Evolutionary conservation across 2,113 vertebrate species (phyloP), one percentile per base, ranked within the genome.

Genomic region (Sceloporus undulatus): DNA sequence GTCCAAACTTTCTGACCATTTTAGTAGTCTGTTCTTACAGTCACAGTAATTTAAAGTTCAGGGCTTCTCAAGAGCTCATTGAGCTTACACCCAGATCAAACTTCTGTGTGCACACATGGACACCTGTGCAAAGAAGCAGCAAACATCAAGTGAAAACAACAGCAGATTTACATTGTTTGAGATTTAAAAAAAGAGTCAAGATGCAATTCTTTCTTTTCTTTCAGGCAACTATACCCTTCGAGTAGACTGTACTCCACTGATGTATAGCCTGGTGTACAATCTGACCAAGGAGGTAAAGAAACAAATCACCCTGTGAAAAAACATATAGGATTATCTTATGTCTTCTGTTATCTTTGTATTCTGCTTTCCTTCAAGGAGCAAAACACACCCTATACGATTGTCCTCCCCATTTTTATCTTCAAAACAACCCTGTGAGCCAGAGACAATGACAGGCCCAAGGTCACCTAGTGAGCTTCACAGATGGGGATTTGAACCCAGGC

Each of bases 141-240:
- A 52, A 78, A 79, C 29, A 59, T n/a, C 54, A 34, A 18, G 40
- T 75, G 34, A 59, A 62, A 62, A 79, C 2, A 38, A 23, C n/a
- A 80, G 34, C 10, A 62, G 19, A 62, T 16, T n/a, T 34, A 29
- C 52, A 79, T 6, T 62, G n/a, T 80, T 80, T 62, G 9, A 7
- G 54, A 14, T 13, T 48, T 5, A 2, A 23, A 54, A 74, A 38
- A 19, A 74, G 10, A 56, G 27, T 84, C 9, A 34, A 56, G 68
- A 34, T 34, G 19, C n/a, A 27, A 56, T 52, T 48, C 3, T 1
- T 29, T 18, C 38, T 77, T 95, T 2, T 88, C 77, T 96, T 97
- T 92, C 90, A 99, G 98, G 99, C 71, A 99, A 98, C 96, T 99
- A 98, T 94, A 99, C 99, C 0, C 94, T 99, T 88, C 97, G 98